Conservation (phyloP, 2,113 vertebrate genomes). For the Zapus hudsonius region DNA sequence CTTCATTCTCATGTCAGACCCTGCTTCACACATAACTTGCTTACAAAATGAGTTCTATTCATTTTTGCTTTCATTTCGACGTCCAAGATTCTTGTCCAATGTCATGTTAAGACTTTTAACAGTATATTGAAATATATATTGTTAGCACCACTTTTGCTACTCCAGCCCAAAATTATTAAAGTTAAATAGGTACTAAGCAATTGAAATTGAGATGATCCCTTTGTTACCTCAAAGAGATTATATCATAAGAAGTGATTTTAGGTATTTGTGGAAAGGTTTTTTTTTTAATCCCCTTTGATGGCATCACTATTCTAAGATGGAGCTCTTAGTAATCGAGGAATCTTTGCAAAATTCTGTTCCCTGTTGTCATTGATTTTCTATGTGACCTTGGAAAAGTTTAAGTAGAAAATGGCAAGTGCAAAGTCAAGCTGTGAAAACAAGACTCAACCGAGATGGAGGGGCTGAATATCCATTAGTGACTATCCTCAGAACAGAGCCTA, state of each 20-base stretch:
- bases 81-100: constrained; percentile 37
- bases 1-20: constrained; percentile 53
- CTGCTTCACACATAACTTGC: constrained; percentile 35
- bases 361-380: neutral
- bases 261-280: constrained; percentile 42
- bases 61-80: neutral
- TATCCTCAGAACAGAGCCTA: neutral
- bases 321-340: constrained; percentile 40
- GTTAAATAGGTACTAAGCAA: constrained; percentile 13
- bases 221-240: constrained; percentile 20
- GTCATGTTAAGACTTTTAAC: neutral
- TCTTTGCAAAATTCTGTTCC: constrained; percentile 39
- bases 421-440: constrained; percentile 20
- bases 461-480: neutral
- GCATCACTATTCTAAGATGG: constrained; percentile 47
- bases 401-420: constrained; percentile 20
- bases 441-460: neutral
- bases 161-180: constrained; percentile 47
- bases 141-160: neutral
- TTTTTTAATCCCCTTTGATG: neutral
- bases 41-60: constrained; percentile 53
- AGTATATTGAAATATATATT: neutral
- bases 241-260: constrained; percentile 59
- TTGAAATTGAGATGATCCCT: neutral
- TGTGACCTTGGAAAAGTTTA: constrained; percentile 50